phyloP scores from a whole-genome alignment of 2,797 vertebrate genomes.

The Onychomys leucogaster region DNA sequence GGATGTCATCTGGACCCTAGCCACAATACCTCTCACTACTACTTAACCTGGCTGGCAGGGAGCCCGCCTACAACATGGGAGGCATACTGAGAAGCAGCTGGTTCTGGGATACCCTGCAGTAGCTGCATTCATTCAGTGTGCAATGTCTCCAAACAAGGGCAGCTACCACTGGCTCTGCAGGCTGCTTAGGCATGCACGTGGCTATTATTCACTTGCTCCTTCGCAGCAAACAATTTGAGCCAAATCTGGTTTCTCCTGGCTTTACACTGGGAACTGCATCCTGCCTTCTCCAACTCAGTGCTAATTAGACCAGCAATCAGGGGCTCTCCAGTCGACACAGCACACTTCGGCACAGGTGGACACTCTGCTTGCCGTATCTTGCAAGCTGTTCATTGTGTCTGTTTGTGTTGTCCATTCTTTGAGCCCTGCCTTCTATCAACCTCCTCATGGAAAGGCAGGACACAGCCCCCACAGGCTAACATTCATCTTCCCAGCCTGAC shows the following conservation, averaged over 20 bases:
- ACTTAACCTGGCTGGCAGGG: neutral
- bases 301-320: neutral
- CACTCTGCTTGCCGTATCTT: neutral
- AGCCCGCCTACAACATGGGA: neutral
- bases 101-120: neutral
- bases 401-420: constrained; percentile 14
- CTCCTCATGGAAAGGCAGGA: constrained; percentile 65
- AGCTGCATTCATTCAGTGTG: neutral
- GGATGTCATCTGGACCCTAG: neutral
- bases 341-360: neutral
- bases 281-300: neutral
- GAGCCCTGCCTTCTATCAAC: constrained; percentile 31
- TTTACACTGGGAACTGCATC: neutral
- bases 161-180: neutral
- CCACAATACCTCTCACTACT: neutral
- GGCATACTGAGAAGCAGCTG: neutral
- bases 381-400: neutral
- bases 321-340: neutral
- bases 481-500: constrained; percentile 73
- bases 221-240: neutral
- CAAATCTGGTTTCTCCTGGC: neutral
- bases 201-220: neutral
- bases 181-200: neutral
- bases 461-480: neutral
- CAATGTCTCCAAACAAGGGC: neutral